Evolutionary conservation across 2,113 vertebrate species (phyloP).

Genomic region (Laticauda colubrina): DNA sequence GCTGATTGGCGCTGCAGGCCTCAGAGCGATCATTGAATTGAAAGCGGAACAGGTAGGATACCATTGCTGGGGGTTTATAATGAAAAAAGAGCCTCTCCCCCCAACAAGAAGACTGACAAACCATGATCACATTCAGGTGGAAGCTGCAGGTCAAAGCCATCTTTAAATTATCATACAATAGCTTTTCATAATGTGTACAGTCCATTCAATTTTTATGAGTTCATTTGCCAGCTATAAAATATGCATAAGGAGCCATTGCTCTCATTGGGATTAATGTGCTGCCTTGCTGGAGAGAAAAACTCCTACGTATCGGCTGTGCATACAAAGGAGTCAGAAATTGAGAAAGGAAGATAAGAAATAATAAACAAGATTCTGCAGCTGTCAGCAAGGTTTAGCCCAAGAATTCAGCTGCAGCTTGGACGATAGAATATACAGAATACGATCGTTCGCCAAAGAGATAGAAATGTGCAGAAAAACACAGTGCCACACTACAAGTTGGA

Average conservation of each 20-base stretch:
- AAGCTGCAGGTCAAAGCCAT: slow-evolving; percentile 28
- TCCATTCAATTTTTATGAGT: slow-evolving; percentile 59
- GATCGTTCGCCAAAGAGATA: not conserved
- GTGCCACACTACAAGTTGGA: slow-evolving; percentile 33
- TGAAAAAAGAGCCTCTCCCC: not conserved
- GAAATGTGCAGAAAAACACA: not conserved
- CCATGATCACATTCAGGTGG: slow-evolving; percentile 11
- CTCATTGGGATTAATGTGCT: slow-evolving; percentile 45
- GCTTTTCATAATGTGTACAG: slow-evolving; percentile 30
- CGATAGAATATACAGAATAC: slow-evolving; percentile 13
- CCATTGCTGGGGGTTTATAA: not conserved
- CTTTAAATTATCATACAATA: slow-evolving; percentile 12
- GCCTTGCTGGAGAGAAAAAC: slow-evolving; percentile 33
- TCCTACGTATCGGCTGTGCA: slow-evolving; percentile 7
- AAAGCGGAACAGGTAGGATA: too few relatives aligned
- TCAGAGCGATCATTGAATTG: too few relatives aligned
- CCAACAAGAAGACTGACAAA: not conserved
- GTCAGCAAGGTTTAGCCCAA: slow-evolving; percentile 43
- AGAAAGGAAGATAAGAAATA: slow-evolving; percentile 37
- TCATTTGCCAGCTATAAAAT: slow-evolving; percentile 72
- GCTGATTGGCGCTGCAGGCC: too few relatives aligned
- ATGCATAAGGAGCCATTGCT: slow-evolving; percentile 57
- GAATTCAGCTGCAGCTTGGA: slow-evolving; percentile 21
- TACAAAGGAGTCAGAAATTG: slow-evolving; percentile 29
- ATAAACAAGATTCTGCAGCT: slow-evolving; percentile 45